Conservation (phyloP, 2,113 vertebrate genomes). For the Pterocles gutturalis region DNA sequence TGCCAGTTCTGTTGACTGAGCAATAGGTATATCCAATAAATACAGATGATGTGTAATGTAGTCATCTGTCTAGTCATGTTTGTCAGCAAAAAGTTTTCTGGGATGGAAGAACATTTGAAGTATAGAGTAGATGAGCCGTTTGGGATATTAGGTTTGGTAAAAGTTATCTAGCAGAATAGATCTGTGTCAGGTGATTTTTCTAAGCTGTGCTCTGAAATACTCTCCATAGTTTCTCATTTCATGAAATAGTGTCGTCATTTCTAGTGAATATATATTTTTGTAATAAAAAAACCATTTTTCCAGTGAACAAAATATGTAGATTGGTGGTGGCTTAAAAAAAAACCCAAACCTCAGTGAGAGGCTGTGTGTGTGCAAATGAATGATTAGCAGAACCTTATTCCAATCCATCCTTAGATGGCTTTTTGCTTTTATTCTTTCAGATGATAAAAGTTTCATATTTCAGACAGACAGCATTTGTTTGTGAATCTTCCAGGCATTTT, state of each 20-base stretch:
- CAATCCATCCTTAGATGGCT: not conserved
- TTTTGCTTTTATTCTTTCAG: not conserved
- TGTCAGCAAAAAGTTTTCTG: not conserved
- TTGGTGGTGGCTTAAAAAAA: not conserved
- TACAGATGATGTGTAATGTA: not conserved
- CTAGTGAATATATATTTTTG: not conserved
- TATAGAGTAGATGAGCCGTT: not conserved
- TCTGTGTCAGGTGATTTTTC: not conserved
- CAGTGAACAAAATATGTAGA: not conserved
- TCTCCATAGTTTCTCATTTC: not conserved
- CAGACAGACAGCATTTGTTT: not conserved
- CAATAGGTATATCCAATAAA: not conserved
- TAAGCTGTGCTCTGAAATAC: not conserved
- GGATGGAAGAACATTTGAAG: not conserved
- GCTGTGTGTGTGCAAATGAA: not conserved
- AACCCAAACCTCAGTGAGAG: not conserved
- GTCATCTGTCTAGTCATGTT: not conserved
- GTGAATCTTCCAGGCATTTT: not conserved
- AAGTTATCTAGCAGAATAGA: not conserved
- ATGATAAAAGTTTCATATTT: not conserved
- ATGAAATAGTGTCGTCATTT: not conserved
- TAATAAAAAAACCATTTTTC: not conserved
- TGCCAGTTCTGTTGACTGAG: not conserved
- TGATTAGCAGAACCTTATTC: not conserved
- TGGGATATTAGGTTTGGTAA: not conserved